A percentile compares a stretch with the other conserved stretches of the same genome.
Conservation (phyloP, 2,113 vertebrate genomes). For the Forbesichthys agassizii region DNA sequence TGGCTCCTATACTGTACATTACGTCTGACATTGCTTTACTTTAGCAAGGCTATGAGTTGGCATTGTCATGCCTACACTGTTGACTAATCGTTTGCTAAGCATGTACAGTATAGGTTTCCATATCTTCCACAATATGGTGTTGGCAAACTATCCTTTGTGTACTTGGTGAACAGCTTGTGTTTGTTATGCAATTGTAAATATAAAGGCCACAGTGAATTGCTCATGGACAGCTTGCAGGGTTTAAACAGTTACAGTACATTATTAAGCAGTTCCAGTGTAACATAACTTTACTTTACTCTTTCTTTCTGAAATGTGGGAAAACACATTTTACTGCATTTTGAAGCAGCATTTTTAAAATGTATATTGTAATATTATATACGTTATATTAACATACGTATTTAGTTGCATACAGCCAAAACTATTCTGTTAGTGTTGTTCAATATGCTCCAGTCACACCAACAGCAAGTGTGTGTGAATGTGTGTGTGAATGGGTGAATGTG, state of each 20-base stretch:
- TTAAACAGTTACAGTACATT: conserved; percentile 44
- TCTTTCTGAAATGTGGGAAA: neutral
- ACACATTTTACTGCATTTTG: neutral
- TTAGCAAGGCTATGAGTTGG: neutral
- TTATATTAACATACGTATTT: neutral
- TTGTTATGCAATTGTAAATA: conserved; percentile 58
- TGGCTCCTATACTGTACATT: neutral
- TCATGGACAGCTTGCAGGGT: conserved; percentile 46
- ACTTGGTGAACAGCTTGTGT: conserved; percentile 57
- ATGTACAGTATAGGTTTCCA: conserved; percentile 13
- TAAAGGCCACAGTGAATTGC: conserved; percentile 40
- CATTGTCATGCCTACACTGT: conserved; percentile 13
- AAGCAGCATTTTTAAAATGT: neutral
- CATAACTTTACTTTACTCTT: conserved; percentile 11
- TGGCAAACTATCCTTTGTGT: conserved; percentile 36
- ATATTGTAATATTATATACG: too few relatives aligned
- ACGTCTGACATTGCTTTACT: neutral
- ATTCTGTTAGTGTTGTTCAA: too few relatives aligned
- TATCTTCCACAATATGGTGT: conserved; percentile 25
- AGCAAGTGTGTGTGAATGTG: too few relatives aligned
- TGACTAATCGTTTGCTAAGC: conserved; percentile 7
- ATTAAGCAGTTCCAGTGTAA: conserved; percentile 38
- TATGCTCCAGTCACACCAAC: too few relatives aligned
- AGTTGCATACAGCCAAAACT: too few relatives aligned
- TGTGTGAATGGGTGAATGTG: too few relatives aligned